Percentiles rank a stretch among this genome's conserved stretches.
phyloP scores from a whole-genome alignment of 1,140 invertebrate species.

The Drosophila lowei region DNA sequence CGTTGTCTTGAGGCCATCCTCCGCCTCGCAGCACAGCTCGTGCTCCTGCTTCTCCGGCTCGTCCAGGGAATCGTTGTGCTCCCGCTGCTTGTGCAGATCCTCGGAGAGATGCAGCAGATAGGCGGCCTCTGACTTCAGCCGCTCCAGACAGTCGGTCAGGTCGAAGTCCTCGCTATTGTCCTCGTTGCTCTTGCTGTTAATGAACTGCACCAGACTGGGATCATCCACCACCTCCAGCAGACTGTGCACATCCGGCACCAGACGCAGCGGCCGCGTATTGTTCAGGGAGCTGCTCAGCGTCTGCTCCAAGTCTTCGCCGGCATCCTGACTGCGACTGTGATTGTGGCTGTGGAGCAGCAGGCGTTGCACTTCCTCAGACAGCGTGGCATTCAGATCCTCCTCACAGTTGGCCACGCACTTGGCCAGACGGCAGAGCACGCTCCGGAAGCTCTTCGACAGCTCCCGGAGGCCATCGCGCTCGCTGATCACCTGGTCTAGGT shows the following conservation, averaged over 20 bases:
- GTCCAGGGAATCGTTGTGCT: conserved; percentile 32
- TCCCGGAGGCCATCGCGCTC: conserved; percentile 83
- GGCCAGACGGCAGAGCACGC: conserved; percentile 86
- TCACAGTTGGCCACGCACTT: conserved; percentile 89
- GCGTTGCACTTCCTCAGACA: conserved; percentile 86
- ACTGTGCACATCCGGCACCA: conserved; percentile 87
- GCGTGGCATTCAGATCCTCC: conserved; percentile 89
- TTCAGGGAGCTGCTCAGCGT: conserved; percentile 61
- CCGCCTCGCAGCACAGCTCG: conserved; percentile 70
- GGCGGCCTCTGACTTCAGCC: conserved; percentile 87
- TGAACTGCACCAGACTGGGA: conserved; percentile 75
- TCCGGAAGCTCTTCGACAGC: conserved; percentile 75
- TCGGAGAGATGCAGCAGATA: conserved; percentile 86
- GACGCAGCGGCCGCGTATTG: conserved; percentile 79
- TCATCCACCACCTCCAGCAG: conserved; percentile 84
- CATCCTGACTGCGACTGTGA: conserved; percentile 63
- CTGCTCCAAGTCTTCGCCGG: conserved; percentile 54
- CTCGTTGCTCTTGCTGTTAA: conserved; percentile 74
- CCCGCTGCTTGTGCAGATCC: conserved; percentile 60
- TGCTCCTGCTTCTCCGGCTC: conserved; percentile 75
- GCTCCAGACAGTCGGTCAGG: conserved; percentile 86
- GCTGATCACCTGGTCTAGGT: conserved; percentile 85
- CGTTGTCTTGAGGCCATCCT: conserved; percentile 70
- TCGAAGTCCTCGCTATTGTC: conserved; percentile 83
- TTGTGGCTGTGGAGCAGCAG: conserved; percentile 64